These are phyloP conservation scores for Lycocerus yunnanus DNA, from an alignment of 2,888 invertebrate species.

Conservation along the genomic window DNA sequence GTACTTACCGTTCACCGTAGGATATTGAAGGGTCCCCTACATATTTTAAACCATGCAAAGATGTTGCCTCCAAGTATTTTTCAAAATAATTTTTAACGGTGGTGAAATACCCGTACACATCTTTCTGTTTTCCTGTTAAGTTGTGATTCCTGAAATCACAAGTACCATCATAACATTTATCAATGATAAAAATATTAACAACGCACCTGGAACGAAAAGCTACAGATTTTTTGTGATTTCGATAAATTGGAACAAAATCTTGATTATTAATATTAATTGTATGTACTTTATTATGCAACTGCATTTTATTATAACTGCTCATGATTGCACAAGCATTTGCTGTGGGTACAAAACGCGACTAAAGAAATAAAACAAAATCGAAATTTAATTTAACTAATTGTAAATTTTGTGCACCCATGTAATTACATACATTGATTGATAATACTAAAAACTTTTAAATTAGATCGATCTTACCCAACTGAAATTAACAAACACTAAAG, in stretches of 20 bases:
- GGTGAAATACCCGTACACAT: neutral
- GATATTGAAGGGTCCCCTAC: constrained; percentile 6
- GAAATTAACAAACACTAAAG: neutral
- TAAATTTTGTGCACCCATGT: neutral
- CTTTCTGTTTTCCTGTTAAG: fast-evolving
- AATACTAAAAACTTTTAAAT: neutral
- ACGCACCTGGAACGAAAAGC: neutral
- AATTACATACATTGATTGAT: neutral
- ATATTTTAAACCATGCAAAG: constrained; percentile 18
- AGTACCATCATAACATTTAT: too few relatives aligned
- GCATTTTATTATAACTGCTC: neutral
- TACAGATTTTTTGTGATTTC: neutral
- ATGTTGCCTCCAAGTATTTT: constrained; percentile 1
- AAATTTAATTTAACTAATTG: neutral
- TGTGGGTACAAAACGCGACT: neutral
- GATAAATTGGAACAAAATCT: neutral
- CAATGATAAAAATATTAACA: too few relatives aligned
- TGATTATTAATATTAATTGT: neutral
- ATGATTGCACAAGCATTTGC: neutral
- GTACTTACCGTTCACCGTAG: constrained; percentile 11
- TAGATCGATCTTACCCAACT: neutral
- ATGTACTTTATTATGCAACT: neutral
- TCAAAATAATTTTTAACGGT: neutral
- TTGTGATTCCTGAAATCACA: neutral
- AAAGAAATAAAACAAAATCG: neutral